A percentile compares a stretch with the other conserved stretches of the same genome.
These are phyloP conservation scores for Thecophora atra DNA, from an alignment of 2,888 invertebrate species.

Conservation along the genomic window DNA sequence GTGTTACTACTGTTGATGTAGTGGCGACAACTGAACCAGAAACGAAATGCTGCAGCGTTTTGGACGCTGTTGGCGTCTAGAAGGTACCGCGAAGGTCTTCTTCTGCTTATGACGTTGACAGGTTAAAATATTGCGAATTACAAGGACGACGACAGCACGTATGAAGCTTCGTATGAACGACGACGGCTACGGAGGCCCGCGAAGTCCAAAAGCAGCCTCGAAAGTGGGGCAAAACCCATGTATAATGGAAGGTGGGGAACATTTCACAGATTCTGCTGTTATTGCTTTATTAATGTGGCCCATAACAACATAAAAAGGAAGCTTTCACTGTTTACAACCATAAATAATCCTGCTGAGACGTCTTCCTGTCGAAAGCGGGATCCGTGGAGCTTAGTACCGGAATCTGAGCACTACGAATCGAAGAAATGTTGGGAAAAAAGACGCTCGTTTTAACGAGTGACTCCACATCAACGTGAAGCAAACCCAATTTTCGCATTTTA, in stretches of 20 bases:
- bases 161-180: not conserved
- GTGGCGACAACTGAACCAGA: conserved; percentile 4
- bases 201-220: not conserved
- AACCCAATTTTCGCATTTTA: too few species aligned
- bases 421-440: too few species aligned
- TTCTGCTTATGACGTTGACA: not conserved
- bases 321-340: conserved; percentile 8
- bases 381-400: not conserved
- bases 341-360: conserved; percentile 1
- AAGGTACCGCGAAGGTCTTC: not conserved
- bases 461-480: too few species aligned
- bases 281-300: not conserved
- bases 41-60: conserved; percentile 37
- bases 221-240: not conserved
- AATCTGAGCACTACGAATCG: too few species aligned
- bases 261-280: conserved; percentile 4
- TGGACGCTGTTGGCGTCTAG: conserved; percentile 25
- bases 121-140: conserved; percentile 7
- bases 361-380: not conserved
- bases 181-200: not conserved
- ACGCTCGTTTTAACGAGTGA: too few species aligned
- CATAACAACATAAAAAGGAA: not conserved
- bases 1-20: too few species aligned
- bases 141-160: not conserved
- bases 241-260: not conserved